phyloP scores from a whole-genome alignment of 2,797 vertebrate species.

The Diglossa cyanea region DNA sequence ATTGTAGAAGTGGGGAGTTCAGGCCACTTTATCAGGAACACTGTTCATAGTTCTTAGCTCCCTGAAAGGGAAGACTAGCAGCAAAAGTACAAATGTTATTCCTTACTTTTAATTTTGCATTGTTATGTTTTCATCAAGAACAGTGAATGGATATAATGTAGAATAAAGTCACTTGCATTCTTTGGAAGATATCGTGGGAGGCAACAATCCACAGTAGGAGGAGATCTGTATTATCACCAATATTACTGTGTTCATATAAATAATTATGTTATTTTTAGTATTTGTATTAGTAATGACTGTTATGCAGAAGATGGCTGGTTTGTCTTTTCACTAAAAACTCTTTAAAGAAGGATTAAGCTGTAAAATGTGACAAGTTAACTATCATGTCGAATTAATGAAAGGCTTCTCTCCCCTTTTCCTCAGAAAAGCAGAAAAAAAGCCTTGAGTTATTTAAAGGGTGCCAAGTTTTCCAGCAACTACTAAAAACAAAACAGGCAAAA shows the following conservation, averaged over 20 bases:
- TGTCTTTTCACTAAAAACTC: not conserved
- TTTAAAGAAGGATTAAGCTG: not conserved
- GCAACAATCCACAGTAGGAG: not conserved
- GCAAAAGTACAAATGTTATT: not conserved
- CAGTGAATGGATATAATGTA: not conserved
- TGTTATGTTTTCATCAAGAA: not conserved
- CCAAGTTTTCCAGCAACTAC: not conserved
- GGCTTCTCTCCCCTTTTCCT: not conserved
- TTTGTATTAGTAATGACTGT: constrained; percentile 4
- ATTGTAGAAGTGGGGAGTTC: not conserved
- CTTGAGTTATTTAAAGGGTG: not conserved
- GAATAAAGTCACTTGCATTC: not conserved
- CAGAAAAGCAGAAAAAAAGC: not conserved
- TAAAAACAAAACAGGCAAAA: not conserved
- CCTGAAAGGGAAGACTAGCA: not conserved
- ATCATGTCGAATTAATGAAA: not conserved
- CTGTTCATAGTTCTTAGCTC: not conserved
- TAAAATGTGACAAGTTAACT: constrained; percentile 28
- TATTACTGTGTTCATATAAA: not conserved
- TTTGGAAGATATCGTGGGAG: not conserved
- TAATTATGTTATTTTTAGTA: not conserved
- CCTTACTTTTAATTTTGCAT: not conserved
- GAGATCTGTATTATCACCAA: not conserved
- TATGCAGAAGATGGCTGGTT: not conserved
- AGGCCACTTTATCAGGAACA: not conserved